A percentile compares a stretch with the other conserved stretches of the same genome.
phyloP scores from a whole-genome alignment of 2,797 vertebrate genomes.

The Liparis tanakae region DNA sequence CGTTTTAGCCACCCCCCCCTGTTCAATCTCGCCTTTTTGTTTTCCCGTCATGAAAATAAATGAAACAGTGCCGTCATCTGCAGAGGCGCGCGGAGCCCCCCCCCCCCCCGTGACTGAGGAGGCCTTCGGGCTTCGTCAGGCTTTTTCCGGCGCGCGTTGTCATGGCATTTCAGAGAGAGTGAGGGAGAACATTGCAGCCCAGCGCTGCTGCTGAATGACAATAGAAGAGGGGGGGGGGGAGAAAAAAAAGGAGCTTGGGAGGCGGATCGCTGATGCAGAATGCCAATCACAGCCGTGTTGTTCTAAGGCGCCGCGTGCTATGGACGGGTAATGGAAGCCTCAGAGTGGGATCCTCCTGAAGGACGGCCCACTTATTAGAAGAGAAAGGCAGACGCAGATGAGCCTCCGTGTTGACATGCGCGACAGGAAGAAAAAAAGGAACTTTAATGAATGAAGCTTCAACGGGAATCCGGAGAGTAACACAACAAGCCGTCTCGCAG shows the following conservation, averaged over 20 bases:
- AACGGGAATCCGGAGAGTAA: background rate
- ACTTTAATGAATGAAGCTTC: conserved; percentile 11
- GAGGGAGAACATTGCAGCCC: conserved; percentile 70
- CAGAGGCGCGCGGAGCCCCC: conserved; percentile 73
- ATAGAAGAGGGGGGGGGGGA: too few relatives aligned
- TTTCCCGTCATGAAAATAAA: conserved; percentile 80
- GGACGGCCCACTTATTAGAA: conserved; percentile 45
- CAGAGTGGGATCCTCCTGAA: conserved; percentile 47
- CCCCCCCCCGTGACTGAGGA: conserved; percentile 74
- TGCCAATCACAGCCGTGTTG: conserved; percentile 71
- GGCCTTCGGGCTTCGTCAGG: conserved; percentile 78
- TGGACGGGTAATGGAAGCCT: conserved; percentile 52
- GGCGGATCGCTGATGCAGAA: conserved; percentile 71
- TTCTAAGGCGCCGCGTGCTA: conserved; percentile 60
- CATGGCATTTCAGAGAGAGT: conserved; percentile 78
- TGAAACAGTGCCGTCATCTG: conserved; percentile 77
- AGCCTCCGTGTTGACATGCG: conserved; percentile 1
- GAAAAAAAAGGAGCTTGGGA: conserved; percentile 36
- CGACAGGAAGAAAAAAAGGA: background rate
- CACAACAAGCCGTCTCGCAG: background rate
- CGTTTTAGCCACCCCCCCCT: conserved; percentile 71
- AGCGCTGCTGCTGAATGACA: conserved; percentile 71
- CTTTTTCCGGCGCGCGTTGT: conserved; percentile 71
- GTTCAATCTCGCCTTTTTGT: conserved; percentile 75
- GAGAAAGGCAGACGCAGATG: conserved; percentile 16